A percentile compares a stretch with the other conserved stretches of the same genome.
phyloP scores from a whole-genome alignment of 2,113 vertebrate genomes.

The Clarias magur region DNA sequence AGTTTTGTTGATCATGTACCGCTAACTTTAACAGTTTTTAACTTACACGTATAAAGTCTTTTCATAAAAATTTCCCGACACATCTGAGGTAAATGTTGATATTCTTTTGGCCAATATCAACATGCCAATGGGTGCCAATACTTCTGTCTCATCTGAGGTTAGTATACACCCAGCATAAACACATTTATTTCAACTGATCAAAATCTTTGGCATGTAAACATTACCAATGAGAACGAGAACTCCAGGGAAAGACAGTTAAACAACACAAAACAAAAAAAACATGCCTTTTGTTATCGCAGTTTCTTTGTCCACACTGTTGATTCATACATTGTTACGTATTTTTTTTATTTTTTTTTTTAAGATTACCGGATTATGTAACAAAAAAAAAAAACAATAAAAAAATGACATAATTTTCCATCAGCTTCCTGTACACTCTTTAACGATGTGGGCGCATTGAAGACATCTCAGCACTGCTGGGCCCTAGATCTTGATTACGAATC shows the following conservation, averaged over 20 bases:
- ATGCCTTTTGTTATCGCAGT: constrained; percentile 9
- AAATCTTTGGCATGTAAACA: background rate
- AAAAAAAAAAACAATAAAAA: background rate
- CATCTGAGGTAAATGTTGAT: background rate
- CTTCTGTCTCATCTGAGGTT: background rate
- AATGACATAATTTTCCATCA: background rate
- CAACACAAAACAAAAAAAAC: background rate
- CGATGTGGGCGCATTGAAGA: constrained; percentile 22
- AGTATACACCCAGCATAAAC: background rate
- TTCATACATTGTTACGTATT: constrained; percentile 25
- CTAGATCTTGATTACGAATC: constrained; percentile 62
- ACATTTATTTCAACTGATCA: background rate
- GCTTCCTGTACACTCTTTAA: background rate
- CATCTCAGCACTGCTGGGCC: constrained; percentile 30
- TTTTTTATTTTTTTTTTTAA: too few relatives aligned
- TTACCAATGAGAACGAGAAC: background rate
- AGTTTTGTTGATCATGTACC: background rate
- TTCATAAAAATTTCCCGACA: background rate
- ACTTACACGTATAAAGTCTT: background rate
- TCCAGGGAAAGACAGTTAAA: background rate
- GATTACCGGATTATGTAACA: constrained; percentile 21
- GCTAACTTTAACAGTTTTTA: too few relatives aligned
- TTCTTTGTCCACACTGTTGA: background rate
- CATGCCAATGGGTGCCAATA: background rate
- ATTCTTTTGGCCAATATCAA: background rate